Base-by-base conservation (phyloP, 2,888 invertebrate genomes). In the Flexamia atlantica region DNA sequence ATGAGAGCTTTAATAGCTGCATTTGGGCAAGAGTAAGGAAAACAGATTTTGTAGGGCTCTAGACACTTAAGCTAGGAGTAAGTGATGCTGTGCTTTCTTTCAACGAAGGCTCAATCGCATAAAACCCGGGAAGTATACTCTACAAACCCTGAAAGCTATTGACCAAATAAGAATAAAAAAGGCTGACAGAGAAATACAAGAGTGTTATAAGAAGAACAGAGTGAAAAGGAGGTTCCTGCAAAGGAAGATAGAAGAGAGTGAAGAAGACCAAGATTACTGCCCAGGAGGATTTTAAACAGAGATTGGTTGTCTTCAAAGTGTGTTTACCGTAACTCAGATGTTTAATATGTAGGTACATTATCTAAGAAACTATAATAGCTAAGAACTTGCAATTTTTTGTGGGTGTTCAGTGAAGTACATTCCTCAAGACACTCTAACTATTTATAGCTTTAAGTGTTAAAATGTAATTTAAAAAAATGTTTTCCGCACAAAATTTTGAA, bases 1-100 rank as follows among this genome's bases (percentile, higher is more conserved):
- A 74, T 25, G 42, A 42, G 17, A 79, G 79, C 57, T 30, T 85
- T 14, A 85, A 82, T 42, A 32, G 40, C 25, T 36, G 28, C 14
- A 74, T 74, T 17, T 74, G 74, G 46, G 12, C 46, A 14, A 72
- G 72, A 32, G 17, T 72, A 25, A 5, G 9, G 10, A 72, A 72
- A 72, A 72, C 32, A 30, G 72, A 10, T 17, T 60, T 60, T 23
- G 60, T 60, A 9, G 60, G 70, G 5, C 40, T 70, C 2, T 0
- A 46, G n/a, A 46, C 46, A 17, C 23, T 30, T 10, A 4, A 76
- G 10, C n/a, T 76, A 3, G 76, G 76, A 4, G 72, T 50, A 20
- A 36, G 32, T 40, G 76, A 76, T 76, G 76, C 76, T n/a, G 60
- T 80, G 17, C 17, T 79, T 10, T 79, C 46, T 46, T 79, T 79